phyloP scores from a whole-genome alignment of 1,140 invertebrate species.

The Magallana ariakensis region DNA sequence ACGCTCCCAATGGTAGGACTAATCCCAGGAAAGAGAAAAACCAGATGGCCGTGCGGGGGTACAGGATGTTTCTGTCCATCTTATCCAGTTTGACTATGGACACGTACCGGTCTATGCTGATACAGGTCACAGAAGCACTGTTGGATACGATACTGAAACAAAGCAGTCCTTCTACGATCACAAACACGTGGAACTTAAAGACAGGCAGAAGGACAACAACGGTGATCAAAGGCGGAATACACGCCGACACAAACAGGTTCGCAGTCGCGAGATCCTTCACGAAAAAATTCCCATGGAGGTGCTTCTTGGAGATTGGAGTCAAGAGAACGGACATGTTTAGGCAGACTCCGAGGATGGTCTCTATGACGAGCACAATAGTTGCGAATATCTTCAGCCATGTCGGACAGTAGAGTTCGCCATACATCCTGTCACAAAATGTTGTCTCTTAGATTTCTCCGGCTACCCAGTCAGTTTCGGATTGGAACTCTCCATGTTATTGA shows the following conservation, averaged over 20 bases:
- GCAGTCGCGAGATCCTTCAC: not conserved
- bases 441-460: not conserved
- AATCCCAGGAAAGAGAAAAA: not conserved
- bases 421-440: not conserved
- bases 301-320: not conserved
- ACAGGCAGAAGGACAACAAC: not conserved
- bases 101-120: conserved; percentile 10
- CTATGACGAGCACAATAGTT: not conserved
- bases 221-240: not conserved
- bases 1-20: not conserved
- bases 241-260: not conserved
- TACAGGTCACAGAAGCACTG: not conserved
- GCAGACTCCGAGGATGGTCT: not conserved
- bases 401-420: not conserved
- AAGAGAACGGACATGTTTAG: not conserved
- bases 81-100: conserved; percentile 19
- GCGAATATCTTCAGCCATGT: conserved; percentile 13
- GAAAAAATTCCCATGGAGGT: conserved; percentile 1
- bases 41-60: not conserved
- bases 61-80: not conserved
- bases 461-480: not conserved
- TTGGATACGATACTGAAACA: not conserved
- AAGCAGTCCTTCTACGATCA: not conserved
- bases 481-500: not conserved
- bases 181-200: not conserved